Evolutionary conservation across 2,888 invertebrate genomes (phyloP), one percentile per base, ranked within the genome.

Genomic region (Tipula vernalis): DNA sequence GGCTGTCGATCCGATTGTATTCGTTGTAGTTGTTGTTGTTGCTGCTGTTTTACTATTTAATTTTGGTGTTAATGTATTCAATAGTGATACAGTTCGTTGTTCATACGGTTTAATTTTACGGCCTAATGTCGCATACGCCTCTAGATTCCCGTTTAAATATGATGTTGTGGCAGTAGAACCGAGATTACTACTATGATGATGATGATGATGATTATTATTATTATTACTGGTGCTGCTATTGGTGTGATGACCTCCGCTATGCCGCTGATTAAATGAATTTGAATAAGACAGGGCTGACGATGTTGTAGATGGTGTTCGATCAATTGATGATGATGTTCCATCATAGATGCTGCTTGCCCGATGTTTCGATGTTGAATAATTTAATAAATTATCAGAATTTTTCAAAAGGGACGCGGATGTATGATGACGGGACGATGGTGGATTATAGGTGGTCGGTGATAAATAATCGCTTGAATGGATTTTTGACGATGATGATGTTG

Each of bases 71-170:
- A 83, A 88, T 13, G 91, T 90, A 84, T 91, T 91, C 47, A 91
- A 88, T 42, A 91, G 87, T 1, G 91, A 91, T 89, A 91, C 89
- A 84, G 90, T 91, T 44, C 91, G 89, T 87, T 91, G 91, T 88
- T 91, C 91, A 87, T 91, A 91, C 0, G 91, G 89, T 28, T 91
- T 89, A 36, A 90, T 89, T 84, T 91, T 90, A 12, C 91, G 89
- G 1, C 91, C 91, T 42, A 91, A 89, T 0, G 91, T 91, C 87
- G 91, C 91, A 88, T 91, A 91, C 44, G 89, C 89, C 2, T 87
- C 36, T 36, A 36, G 2, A 36, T 28, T 57, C 15, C 85, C 85
- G 5, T 85, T 85, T 42, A 39, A 42, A 86, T 86, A 86, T 57
- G 86, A 86, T 39, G 57, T 36, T 57, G 86, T 86, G n/a, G 47